Conservation (phyloP, 2,113 vertebrate species). For the Laticauda colubrina region DNA sequence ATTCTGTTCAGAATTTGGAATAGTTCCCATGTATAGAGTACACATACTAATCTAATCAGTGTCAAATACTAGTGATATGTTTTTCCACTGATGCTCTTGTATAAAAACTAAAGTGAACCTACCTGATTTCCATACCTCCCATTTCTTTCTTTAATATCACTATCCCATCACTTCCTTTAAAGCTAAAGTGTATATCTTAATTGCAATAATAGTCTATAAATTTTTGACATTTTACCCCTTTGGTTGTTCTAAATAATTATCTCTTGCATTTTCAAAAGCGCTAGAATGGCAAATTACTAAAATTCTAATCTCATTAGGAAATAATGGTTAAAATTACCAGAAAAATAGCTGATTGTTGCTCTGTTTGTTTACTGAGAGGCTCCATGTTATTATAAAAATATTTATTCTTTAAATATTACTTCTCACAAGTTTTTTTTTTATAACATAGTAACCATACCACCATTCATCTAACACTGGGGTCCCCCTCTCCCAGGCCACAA, state of each 20-base stretch:
- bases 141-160: neutral
- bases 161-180: neutral
- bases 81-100: neutral
- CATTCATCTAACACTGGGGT: neutral
- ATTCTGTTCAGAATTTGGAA: neutral
- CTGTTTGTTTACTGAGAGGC: neutral
- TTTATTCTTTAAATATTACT: neutral
- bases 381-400: neutral
- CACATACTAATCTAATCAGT: neutral
- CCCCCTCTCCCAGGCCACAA: neutral
- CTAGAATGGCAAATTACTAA: neutral
- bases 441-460: neutral
- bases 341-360: neutral
- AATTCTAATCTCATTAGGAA: neutral
- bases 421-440: neutral
- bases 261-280: neutral
- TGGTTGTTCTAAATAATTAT: neutral
- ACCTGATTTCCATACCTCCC: neutral
- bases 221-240: neutral
- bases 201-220: neutral
- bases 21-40: neutral
- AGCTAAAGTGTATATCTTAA: neutral
- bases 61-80: neutral
- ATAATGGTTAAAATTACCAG: neutral
- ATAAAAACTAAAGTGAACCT: neutral